These are phyloP conservation scores for Oophaga pumilio DNA, from an alignment of 2,113 vertebrate genomes.

Conservation along the genomic window DNA sequence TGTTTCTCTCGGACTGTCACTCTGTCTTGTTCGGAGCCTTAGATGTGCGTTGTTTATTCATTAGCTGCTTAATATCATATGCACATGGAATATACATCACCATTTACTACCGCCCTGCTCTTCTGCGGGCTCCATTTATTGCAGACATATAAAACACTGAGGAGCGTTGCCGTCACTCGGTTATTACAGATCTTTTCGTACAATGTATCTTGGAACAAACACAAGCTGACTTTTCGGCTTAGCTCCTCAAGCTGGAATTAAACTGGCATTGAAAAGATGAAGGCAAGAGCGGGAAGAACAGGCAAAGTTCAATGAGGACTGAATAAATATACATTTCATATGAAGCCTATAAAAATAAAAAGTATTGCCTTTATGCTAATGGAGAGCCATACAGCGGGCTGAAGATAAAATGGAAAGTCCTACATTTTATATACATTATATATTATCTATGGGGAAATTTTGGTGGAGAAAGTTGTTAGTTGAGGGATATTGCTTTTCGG, in stretches of 20 bases:
- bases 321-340: slow-evolving; percentile 39
- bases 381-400: neutral
- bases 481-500: neutral
- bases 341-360: slow-evolving; percentile 35
- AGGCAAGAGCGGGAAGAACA: neutral
- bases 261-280: slow-evolving; percentile 18
- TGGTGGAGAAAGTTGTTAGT: neutral
- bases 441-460: neutral
- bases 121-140: slow-evolving; percentile 11
- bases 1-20: slow-evolving; percentile 29
- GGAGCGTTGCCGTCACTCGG: neutral
- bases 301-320: slow-evolving; percentile 30
- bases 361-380: slow-evolving; percentile 38
- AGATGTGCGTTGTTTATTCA: slow-evolving; percentile 48
- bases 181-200: slow-evolving; percentile 25
- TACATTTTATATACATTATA: neutral
- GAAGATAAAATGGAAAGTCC: neutral
- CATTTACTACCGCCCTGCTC: slow-evolving; percentile 29
- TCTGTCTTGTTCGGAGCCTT: slow-evolving; percentile 22
- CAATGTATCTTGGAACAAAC: slow-evolving; percentile 32
- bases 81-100: slow-evolving; percentile 49
- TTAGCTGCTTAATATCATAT: slow-evolving; percentile 46
- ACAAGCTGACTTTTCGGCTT: slow-evolving; percentile 1
- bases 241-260: slow-evolving; percentile 25
- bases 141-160: slow-evolving; percentile 18